Evolutionary conservation across 1,140 invertebrate species (phyloP), one percentile per base, ranked within the genome.

Genomic region (Anoplolepis gracilipes): DNA sequence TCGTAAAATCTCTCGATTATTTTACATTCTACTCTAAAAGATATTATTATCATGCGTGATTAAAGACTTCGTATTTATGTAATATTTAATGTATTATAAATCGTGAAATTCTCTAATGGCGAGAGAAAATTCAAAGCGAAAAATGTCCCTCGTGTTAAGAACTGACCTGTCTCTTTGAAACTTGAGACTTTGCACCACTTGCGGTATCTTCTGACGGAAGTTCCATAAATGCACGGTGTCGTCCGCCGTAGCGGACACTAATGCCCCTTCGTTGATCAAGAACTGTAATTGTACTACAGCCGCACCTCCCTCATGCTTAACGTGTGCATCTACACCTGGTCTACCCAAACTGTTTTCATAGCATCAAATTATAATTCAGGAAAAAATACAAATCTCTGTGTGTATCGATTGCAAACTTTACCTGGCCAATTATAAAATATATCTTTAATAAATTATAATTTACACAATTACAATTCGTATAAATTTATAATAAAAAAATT

Each of bases 211-310:
- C 95, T 99, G 98, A 86, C 98, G 96, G 95, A 99, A 98, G 96
- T 98, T 99, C 99, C 99, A 99, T 86, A 99, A 96, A 95, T 99
- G 99, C 65, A 99, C 95, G 87, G 97, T 97, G 95, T 99, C 98
- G 95, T 99, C 99, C 2, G 98, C 97, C 62, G 98, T 99, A 76
- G 98, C 98, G 5, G 98, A 98, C 77, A 99, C 97, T 61, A 99
- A 96, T 30, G 98, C 98, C 87, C 99, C 99, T 95, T 99, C 99
- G 96, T 99, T 99, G 87, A 99, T 96, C 73, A 99, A 96, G 95
- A 99, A 99, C 92, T 98, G 96, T 79, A 99, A 96, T 94, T 99
- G 98, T 86, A 98, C 96, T 11, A 99, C 98, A 39, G 98, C 97
- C 86, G 95, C 96, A 89, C 96, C 96, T 84, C 95, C 95, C 89